Evolutionary conservation across 2,888 invertebrate genomes (phyloP), one percentile per base, ranked within the genome.

Genomic region (Sussaba pulchella): DNA sequence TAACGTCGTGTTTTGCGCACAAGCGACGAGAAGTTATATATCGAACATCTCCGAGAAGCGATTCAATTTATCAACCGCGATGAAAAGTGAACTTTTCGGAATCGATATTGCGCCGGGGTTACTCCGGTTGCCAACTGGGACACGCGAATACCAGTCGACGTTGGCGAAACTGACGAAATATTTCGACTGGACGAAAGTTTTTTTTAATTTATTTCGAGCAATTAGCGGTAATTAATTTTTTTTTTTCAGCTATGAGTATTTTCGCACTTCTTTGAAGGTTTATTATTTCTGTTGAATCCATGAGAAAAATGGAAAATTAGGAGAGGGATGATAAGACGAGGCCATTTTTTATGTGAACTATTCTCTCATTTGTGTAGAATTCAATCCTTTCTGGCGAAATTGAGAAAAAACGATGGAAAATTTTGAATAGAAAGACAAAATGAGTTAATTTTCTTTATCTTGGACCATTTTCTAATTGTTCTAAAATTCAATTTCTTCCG

Each of bases 61-160:
- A 81, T 81, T 73, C 31, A 81, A 81, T 81, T 81, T 70, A 73
- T 82, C 78, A 81, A 54, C 73, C 41, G 73, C 73, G 57, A 76
- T 72, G 76, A 69, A 77, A 31, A 72, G 61, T 72, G 76, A 77
- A 73, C 45, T 63, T n/a, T 76, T 71, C 66, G 76, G 84, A 84
- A 86, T 86, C 86, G 78, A 86, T 86, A 84, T 59, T 61, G 59
- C 66, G 52, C 31, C 31, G 9, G 19, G 39, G 9, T 79, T 67
- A 41, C 61, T 82, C 72, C 67, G 63, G 72, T 78, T 81, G 82
- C 84, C 84, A 84, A 84, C 77, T 84, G 74, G 83, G 63, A 71
- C 81, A 41, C 9, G 19, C 10, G 66, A 50, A 47, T 24, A 12
- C 6, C 54, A 41, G 45, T n/a, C 31, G 6, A 75, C 57, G 54